Evolutionary conservation across 2,888 invertebrate genomes (phyloP).

Genomic region (Tipula vernalis): DNA sequence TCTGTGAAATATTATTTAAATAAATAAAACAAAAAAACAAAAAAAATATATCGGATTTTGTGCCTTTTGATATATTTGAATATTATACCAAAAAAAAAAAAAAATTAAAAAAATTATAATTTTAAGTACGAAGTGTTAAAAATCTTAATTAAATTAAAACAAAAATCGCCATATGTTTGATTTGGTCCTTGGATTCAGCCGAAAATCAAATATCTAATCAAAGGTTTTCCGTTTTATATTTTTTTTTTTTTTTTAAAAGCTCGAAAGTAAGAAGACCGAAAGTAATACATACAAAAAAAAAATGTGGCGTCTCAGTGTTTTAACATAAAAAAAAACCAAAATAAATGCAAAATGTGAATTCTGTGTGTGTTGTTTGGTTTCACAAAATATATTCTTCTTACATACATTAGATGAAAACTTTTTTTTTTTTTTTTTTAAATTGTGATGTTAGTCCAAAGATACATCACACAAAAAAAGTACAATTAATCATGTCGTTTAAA

Average conservation of each 20-base stretch:
- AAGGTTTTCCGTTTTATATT: neutral
- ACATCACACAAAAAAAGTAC: neutral
- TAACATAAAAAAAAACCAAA: neutral
- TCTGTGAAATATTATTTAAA: neutral
- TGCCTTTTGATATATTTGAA: neutral
- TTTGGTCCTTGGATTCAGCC: neutral
- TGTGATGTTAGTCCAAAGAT: neutral
- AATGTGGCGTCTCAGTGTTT: constrained; percentile 4
- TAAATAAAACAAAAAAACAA: neutral
- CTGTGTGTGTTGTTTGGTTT: neutral
- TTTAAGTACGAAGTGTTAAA: neutral
- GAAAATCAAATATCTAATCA: neutral
- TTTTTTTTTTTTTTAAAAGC: neutral
- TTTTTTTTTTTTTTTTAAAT: neutral
- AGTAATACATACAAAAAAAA: neutral
- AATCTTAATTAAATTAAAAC: neutral
- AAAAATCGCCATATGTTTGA: neutral
- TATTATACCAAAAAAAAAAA: neutral
- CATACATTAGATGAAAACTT: neutral
- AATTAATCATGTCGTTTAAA: constrained; percentile 8
- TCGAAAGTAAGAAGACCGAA: neutral
- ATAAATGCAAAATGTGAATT: neutral
- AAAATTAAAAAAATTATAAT: neutral
- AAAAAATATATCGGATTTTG: neutral
- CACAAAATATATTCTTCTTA: neutral